Base-by-base conservation (phyloP, 1,140 invertebrate genomes). In the Heliothis subflexa region DNA sequence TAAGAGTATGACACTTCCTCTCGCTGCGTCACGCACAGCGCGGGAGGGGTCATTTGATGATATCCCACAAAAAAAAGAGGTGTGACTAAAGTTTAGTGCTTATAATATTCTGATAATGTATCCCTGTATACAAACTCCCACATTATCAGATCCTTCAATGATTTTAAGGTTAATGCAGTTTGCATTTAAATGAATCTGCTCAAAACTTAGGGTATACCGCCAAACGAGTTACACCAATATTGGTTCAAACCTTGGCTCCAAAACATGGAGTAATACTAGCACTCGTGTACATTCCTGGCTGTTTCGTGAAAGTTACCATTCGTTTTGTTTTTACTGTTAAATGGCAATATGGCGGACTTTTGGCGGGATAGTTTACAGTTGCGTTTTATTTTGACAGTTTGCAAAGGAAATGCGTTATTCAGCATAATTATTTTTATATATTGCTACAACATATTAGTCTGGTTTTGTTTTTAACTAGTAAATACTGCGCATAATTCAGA, bases 241-340 rank as follows among this genome's bases (percentile, higher is more conserved):
- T 62, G 33, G 62, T 12, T 14, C 68, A 25, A 71, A 71, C n/a
- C 40, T 55, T 71, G 68, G 68, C 12, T 33, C 68, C 68, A 71
- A 71, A 14, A 28, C 47, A 33, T 71, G 68, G 14, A 71, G 68
- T 70, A 84, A 86, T 81, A 87, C 81, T 88, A 66, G 45, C 40
- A 71, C 55, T 71, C 79, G 84, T 86, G 83, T 87, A 83, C 88
- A 90, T 90, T 90, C 88, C 86, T 79, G 80, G 55, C 13, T 55
- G 68, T 71, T 70, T 83, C 84, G 83, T 84, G 81, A 81, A 81
- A 86, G 88, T 90, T 89, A 86, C 5, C 77, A 83, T 71, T 86
- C 74, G 66, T 82, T 82, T 80, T 83, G 71, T 84, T 82, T 81
- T 81, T 72, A 79, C 72, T 68, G 64, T 82, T 72, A 85, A 57